These are phyloP conservation scores for Clarias macrocephalus DNA, from an alignment of 2,113 vertebrate genomes.

Conservation along the genomic window DNA sequence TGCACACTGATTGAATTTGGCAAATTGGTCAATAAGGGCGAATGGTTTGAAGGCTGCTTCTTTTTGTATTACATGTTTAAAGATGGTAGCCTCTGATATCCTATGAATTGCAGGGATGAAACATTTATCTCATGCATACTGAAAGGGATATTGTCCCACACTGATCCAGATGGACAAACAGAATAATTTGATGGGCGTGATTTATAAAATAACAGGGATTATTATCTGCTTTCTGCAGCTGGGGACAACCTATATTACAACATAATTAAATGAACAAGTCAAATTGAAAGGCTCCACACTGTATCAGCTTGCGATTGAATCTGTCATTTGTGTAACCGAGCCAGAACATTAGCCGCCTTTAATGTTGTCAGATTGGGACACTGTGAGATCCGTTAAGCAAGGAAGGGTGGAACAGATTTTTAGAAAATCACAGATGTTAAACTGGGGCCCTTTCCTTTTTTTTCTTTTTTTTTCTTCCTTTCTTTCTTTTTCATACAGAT, in stretches of 20 bases:
- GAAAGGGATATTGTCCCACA: neutral
- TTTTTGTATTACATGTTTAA: neutral
- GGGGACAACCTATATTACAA: conserved; percentile 13
- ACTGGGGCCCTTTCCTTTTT: conserved; percentile 36
- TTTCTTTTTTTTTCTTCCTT: too few relatives aligned
- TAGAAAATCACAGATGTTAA: conserved; percentile 64
- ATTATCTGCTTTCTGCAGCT: conserved; percentile 28
- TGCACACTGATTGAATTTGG: conserved; percentile 38
- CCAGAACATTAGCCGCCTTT: conserved; percentile 30
- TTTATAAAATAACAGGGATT: conserved; percentile 8
- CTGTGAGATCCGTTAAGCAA: conserved; percentile 31
- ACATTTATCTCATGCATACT: neutral
- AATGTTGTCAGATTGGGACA: conserved; percentile 1
- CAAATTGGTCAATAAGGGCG: conserved; percentile 38
- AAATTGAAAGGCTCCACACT: conserved; percentile 2
- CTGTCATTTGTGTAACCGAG: conserved; percentile 21
- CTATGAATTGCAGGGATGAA: neutral
- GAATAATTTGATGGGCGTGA: neutral
- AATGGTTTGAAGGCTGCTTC: conserved; percentile 16
- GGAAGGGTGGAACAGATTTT: conserved; percentile 9
- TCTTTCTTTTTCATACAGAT: too few relatives aligned
- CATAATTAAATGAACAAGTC: conserved; percentile 22
- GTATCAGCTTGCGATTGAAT: conserved; percentile 32
- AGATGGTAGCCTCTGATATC: neutral
- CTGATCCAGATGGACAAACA: neutral